Conservation (phyloP, 2,888 invertebrate species). For the Cephus nigrinus region DNA sequence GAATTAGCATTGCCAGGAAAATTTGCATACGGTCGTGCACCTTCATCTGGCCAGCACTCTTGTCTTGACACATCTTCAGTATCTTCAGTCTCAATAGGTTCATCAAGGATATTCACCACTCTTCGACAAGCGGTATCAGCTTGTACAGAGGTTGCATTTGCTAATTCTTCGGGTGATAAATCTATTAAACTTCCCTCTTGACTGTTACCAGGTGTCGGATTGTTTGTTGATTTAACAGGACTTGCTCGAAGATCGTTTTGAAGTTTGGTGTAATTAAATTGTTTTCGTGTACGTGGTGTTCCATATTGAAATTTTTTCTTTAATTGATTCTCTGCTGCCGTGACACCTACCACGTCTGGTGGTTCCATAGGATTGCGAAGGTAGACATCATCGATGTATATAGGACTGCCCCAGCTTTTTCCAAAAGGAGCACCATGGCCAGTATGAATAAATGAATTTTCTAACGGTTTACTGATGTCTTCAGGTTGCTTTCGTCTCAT, state of each 20-base stretch:
- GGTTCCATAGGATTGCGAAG: constrained; percentile 81
- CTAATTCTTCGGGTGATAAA: constrained; percentile 72
- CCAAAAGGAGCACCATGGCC: constrained; percentile 80
- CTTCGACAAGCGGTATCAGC: constrained; percentile 43
- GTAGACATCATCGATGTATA: constrained; percentile 82
- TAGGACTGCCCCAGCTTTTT: constrained; percentile 87
- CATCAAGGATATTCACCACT: constrained; percentile 62
- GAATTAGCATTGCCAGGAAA: constrained; percentile 44
- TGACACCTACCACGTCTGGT: constrained; percentile 72
- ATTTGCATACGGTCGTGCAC: constrained; percentile 57
- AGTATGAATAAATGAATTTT: constrained; percentile 87
- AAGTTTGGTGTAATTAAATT: constrained; percentile 86
- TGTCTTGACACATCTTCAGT: constrained; percentile 18
- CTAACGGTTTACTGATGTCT: constrained; percentile 83
- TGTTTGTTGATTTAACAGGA: constrained; percentile 60
- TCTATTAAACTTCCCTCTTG: constrained; percentile 82
- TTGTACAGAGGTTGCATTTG: constrained; percentile 40
- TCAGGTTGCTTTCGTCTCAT: constrained; percentile 75
- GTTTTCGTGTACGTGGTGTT: constrained; percentile 69
- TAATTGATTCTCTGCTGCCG: constrained; percentile 59
- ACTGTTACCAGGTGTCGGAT: constrained; percentile 64
- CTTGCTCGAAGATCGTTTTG: constrained; percentile 73
- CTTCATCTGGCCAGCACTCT: constrained; percentile 48
- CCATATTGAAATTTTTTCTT: constrained; percentile 64
- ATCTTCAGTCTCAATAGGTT: constrained; percentile 54